These are phyloP conservation scores for Macquaria ambigua DNA, from an alignment of 2,113 vertebrate genomes.

Conservation along the genomic window DNA sequence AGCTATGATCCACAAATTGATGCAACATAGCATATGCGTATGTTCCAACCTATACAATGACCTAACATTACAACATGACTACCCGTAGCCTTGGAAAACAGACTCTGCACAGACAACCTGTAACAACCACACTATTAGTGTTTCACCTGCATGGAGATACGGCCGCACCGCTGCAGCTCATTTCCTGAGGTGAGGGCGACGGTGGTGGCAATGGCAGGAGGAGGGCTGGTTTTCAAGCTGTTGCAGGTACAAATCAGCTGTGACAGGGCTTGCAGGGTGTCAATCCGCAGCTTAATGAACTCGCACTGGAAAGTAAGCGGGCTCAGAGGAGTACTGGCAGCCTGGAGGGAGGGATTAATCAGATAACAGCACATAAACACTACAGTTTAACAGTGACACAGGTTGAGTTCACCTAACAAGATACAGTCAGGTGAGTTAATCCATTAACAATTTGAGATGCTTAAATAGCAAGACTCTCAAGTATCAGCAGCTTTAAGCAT, in stretches of 20 bases:
- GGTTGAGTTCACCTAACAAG: slow-evolving; percentile 10
- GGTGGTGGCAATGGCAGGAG: slow-evolving; percentile 96
- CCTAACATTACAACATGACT: no score
- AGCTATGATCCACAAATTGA: not conserved
- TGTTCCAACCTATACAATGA: no score
- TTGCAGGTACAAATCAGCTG: slow-evolving; percentile 99
- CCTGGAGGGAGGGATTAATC: slow-evolving; percentile 82
- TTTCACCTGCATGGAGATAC: slow-evolving; percentile 94
- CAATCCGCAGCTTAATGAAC: slow-evolving; percentile 97
- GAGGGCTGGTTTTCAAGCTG: slow-evolving; percentile 97
- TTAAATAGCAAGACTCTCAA: not conserved
- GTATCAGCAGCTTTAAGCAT: slow-evolving; percentile 19
- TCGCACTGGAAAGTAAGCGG: slow-evolving; percentile 98
- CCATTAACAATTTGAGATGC: slow-evolving; percentile 18
- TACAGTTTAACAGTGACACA: not conserved
- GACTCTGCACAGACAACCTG: not conserved
- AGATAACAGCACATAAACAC: slow-evolving; percentile 27
- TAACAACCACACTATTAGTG: no score
- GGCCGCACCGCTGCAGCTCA: slow-evolving; percentile 95
- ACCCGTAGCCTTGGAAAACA: not conserved
- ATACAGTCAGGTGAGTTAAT: slow-evolving; percentile 22
- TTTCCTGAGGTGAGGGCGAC: slow-evolving; percentile 94
- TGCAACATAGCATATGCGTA: not conserved
- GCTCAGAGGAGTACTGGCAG: slow-evolving; percentile 96
- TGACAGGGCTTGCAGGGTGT: slow-evolving; percentile 95